Percentiles rank a stretch among this genome's conserved stretches.
phyloP scores from a whole-genome alignment of 1,140 invertebrate species.

The Linepithema humile region DNA sequence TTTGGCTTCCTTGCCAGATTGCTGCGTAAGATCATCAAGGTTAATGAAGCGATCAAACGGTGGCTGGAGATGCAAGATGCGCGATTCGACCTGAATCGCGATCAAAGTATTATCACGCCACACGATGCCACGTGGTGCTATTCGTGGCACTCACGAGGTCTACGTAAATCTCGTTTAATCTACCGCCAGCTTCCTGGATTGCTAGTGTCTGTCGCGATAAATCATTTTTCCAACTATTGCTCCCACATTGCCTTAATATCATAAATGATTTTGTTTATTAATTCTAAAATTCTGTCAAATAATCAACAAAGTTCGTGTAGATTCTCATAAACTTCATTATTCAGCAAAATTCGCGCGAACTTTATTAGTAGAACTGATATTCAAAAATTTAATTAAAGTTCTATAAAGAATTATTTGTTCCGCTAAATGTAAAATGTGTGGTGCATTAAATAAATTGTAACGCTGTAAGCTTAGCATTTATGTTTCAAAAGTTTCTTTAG shows the following conservation, averaged over 20 bases:
- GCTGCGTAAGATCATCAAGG: slow-evolving; percentile 29
- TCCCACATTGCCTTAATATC: neutral
- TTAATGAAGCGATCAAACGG: slow-evolving; percentile 49
- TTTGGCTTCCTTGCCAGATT: slow-evolving; percentile 29
- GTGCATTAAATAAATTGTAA: neutral
- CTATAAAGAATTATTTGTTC: neutral
- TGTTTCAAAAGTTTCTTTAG: neutral
- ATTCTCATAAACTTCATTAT: too few species aligned
- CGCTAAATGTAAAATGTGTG: neutral
- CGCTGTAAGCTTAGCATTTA: too few species aligned
- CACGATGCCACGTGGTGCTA: slow-evolving; percentile 18
- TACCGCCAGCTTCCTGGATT: slow-evolving; percentile 14
- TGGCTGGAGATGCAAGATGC: slow-evolving; percentile 23
- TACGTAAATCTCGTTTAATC: neutral
- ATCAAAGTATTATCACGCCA: slow-evolving; percentile 36
- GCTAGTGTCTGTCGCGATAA: slow-evolving; percentile 15
- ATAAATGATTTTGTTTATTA: slow-evolving; percentile 8
- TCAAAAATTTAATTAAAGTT: neutral
- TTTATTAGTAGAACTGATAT: too few species aligned
- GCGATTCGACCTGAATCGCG: slow-evolving; percentile 33
- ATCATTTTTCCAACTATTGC: slow-evolving; percentile 19
- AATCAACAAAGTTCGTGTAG: too few species aligned
- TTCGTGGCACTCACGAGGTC: neutral
- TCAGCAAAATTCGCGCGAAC: too few species aligned
- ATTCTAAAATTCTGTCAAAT: too few species aligned